phyloP scores from a whole-genome alignment of 2,113 vertebrate species.

The Epinephelus moara region DNA sequence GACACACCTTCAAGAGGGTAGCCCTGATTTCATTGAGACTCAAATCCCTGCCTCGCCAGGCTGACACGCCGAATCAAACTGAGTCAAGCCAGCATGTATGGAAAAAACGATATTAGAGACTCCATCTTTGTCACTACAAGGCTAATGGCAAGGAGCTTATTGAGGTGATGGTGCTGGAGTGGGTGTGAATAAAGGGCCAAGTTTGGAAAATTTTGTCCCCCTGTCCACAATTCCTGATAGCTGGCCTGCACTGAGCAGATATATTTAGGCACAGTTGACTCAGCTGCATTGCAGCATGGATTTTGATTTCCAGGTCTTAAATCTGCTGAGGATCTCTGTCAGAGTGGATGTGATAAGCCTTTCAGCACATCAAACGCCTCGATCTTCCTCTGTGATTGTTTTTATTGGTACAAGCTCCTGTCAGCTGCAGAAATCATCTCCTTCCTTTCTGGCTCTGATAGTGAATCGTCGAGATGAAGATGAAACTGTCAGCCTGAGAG shows the following conservation, averaged over 20 bases:
- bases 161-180: too few species aligned
- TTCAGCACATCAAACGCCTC: not conserved
- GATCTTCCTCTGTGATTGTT: not conserved
- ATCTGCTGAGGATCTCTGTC: not conserved
- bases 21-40: too few species aligned
- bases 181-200: too few species aligned
- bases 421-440: not conserved
- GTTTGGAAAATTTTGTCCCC: too few species aligned
- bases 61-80: too few species aligned
- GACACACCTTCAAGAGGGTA: too few species aligned
- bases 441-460: not conserved
- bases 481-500: conserved; percentile 3
- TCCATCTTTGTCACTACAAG: too few species aligned
- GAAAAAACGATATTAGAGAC: too few species aligned
- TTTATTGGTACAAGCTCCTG: not conserved
- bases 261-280: conserved; percentile 4
- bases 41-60: too few species aligned
- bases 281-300: conserved; percentile 4
- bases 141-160: too few species aligned
- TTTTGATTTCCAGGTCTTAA: not conserved
- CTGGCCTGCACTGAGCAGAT: not conserved
- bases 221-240: too few species aligned
- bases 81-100: too few species aligned
- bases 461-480: conserved; percentile 3
- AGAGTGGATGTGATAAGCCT: not conserved